Evolutionary conservation across 2,888 invertebrate species (phyloP).

Genomic region (Hydroisotoma schaefferi): DNA sequence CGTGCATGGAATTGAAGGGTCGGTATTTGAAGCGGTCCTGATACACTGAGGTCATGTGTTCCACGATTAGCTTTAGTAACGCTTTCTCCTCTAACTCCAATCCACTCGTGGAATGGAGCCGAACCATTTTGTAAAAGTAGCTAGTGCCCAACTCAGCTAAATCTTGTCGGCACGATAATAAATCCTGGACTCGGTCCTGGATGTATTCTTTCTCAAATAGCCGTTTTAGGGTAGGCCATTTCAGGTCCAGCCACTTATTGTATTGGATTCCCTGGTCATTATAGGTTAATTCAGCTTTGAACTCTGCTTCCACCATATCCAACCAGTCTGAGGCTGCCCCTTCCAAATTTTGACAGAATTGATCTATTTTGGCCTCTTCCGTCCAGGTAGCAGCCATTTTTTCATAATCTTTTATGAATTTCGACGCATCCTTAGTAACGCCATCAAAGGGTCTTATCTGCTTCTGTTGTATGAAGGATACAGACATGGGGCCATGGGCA

Average conservation of each 20-base stretch:
- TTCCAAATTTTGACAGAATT: neutral
- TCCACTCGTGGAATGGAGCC: neutral
- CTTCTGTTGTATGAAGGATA: neutral
- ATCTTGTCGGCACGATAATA: neutral
- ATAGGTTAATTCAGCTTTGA: neutral
- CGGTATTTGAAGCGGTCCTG: neutral
- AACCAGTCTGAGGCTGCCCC: conserved; percentile 4
- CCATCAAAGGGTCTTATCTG: neutral
- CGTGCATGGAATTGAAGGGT: neutral
- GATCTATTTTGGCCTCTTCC: neutral
- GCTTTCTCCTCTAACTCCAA: neutral
- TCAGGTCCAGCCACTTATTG: neutral
- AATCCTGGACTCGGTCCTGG: neutral
- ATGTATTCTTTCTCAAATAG: conserved; percentile 7
- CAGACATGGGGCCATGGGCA: neutral
- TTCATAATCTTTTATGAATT: conserved; percentile 1
- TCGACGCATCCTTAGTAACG: neutral
- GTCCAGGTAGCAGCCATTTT: neutral
- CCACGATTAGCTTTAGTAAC: neutral
- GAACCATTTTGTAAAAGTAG: neutral
- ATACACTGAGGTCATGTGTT: neutral
- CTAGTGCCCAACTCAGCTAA: neutral
- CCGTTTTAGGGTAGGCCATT: neutral
- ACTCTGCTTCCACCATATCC: neutral
- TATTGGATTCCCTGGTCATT: neutral